A percentile compares a stretch with the other conserved stretches of the same genome.
phyloP scores from a whole-genome alignment of 2,797 vertebrate genomes.

The Rhinogobio ventralis region DNA sequence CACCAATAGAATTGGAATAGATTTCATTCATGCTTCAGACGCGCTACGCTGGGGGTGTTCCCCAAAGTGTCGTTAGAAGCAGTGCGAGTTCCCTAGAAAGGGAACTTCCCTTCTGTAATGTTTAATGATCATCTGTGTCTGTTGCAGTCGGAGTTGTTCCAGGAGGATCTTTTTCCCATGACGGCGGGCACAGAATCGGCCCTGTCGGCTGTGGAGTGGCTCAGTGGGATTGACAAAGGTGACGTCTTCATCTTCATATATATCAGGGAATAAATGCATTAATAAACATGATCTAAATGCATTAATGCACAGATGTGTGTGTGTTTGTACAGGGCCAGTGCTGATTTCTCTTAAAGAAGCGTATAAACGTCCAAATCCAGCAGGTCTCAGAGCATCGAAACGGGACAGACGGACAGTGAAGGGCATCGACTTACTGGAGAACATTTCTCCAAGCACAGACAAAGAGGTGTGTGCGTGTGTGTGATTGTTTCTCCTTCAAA shows the following conservation, averaged over 20 bases:
- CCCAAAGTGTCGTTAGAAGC: too few species aligned
- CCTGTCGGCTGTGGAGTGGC: slow-evolving; percentile 82
- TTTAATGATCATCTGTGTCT: neutral
- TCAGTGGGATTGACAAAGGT: slow-evolving; percentile 85
- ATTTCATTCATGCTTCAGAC: too few species aligned
- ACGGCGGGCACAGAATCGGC: slow-evolving; percentile 83
- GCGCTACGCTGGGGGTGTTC: too few species aligned
- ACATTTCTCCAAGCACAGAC: slow-evolving; percentile 83
- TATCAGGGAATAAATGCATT: neutral
- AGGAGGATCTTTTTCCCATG: slow-evolving; percentile 89
- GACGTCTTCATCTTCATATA: neutral
- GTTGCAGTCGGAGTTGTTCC: slow-evolving; percentile 84
- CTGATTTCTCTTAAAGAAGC: slow-evolving; percentile 86
- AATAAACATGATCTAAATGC: neutral
- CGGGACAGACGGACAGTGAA: slow-evolving; percentile 82
- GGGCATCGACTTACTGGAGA: slow-evolving; percentile 83
- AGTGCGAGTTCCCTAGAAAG: too few species aligned
- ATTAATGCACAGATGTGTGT: neutral
- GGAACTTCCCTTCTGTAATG: neutral
- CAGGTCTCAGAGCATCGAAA: slow-evolving; percentile 79
- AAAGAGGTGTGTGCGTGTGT: slow-evolving; percentile 73
- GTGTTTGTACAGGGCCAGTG: slow-evolving; percentile 79
- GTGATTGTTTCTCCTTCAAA: too few species aligned
- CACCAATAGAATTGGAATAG: too few species aligned
- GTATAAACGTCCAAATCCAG: slow-evolving; percentile 78